These are phyloP conservation scores for Gymnarchus niloticus DNA, from an alignment of 2,113 vertebrate genomes.

Conservation along the genomic window DNA sequence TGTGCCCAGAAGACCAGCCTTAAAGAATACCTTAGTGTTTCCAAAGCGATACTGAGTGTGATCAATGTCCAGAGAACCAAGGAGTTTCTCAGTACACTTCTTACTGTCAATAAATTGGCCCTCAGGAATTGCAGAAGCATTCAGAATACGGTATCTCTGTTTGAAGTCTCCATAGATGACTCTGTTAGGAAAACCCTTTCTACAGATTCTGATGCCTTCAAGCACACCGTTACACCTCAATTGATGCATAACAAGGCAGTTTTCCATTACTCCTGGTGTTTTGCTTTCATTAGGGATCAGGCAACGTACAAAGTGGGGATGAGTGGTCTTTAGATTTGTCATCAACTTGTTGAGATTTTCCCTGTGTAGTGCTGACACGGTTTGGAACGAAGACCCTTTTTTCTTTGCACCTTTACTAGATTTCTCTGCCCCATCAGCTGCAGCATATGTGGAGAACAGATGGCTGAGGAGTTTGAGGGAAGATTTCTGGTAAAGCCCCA, in stretches of 20 bases:
- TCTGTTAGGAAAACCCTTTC: conserved; percentile 82
- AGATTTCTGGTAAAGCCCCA: conserved; percentile 71
- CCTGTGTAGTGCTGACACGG: conserved; percentile 84
- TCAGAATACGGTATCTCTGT: conserved; percentile 68
- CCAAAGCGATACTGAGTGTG: conserved; percentile 79
- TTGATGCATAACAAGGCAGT: conserved; percentile 89
- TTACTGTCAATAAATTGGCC: conserved; percentile 90
- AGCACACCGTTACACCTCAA: conserved; percentile 87
- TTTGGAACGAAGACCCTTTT: conserved; percentile 92
- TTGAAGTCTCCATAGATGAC: conserved; percentile 83
- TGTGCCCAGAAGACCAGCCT: conserved; percentile 80
- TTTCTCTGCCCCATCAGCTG: conserved; percentile 50
- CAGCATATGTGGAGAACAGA: conserved; percentile 68
- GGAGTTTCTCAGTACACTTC: conserved; percentile 68
- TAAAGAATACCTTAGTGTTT: conserved; percentile 81
- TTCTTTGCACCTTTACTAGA: conserved; percentile 69
- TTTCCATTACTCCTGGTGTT: conserved; percentile 79
- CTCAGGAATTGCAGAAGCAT: conserved; percentile 50
- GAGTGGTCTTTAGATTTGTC: conserved; percentile 83
- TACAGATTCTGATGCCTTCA: conserved; percentile 83
- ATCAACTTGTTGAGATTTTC: conserved; percentile 95
- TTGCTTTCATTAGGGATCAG: conserved; percentile 87
- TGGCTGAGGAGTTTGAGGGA: conserved; percentile 64
- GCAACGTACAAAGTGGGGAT: conserved; percentile 91
- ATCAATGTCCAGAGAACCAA: conserved; percentile 73